Evolutionary conservation across 2,113 vertebrate species (phyloP).

Genomic region (Rhabdornis inornatus): DNA sequence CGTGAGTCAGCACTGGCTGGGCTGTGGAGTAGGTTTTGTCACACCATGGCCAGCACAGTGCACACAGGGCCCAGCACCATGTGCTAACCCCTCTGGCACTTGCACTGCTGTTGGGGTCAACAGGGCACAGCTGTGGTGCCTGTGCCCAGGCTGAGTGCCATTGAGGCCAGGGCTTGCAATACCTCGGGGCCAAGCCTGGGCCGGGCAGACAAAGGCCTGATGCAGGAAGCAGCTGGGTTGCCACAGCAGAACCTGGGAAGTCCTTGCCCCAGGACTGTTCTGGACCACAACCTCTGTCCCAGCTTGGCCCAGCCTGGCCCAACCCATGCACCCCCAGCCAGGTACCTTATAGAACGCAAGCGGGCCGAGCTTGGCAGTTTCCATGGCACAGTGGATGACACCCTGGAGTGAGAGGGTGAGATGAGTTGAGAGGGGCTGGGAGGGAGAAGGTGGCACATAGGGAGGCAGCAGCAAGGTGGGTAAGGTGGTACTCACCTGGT

Average conservation of each 20-base stretch:
- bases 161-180: not conserved
- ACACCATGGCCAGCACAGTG: not conserved
- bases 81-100: not conserved
- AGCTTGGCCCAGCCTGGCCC: accelerated
- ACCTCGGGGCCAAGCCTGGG: accelerated
- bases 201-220: accelerated
- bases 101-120: not conserved
- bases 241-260: not conserved
- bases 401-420: constrained; percentile 71
- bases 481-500: constrained; percentile 72
- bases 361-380: constrained; percentile 88
- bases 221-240: not conserved
- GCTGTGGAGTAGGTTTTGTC: not conserved
- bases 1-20: accelerated
- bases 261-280: not conserved
- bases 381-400: constrained; percentile 84
- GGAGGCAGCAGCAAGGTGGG: not conserved
- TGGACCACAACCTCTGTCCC: not conserved
- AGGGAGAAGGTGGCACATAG: accelerated
- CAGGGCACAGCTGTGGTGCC: not conserved
- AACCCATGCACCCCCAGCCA: accelerated
- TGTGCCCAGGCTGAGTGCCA: not conserved
- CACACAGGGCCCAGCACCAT: not conserved
- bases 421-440: not conserved
- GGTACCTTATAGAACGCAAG: constrained; percentile 93